phyloP scores from a whole-genome alignment of 2,888 invertebrate genomes.

The Nezara viridula region DNA sequence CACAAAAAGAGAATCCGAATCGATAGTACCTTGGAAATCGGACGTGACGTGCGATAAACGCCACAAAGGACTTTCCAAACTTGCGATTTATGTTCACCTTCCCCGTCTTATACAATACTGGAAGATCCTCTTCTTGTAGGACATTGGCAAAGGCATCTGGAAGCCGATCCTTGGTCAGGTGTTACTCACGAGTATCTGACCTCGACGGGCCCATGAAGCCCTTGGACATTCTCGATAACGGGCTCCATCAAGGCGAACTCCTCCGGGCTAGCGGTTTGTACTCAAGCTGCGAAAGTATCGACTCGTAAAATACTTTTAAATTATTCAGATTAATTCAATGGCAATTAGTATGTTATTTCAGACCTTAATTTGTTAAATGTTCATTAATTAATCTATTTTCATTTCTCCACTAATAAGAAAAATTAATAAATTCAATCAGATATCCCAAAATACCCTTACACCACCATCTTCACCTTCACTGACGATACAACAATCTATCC shows the following conservation, averaged over 20 bases:
- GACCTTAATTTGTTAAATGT: neutral
- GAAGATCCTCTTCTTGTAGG: neutral
- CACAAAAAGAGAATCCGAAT: neutral
- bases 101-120: neutral
- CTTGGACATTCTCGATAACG: constrained; percentile 22
- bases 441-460: too few relatives aligned
- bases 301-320: neutral
- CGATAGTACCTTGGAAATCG: neutral
- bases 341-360: neutral
- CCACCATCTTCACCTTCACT: too few relatives aligned
- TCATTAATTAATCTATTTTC: too few relatives aligned
- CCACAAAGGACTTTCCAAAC: neutral
- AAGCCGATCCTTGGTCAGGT: neutral
- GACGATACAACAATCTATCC: too few relatives aligned
- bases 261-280: neutral
- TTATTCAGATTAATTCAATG: neutral
- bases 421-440: too few relatives aligned
- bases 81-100: neutral
- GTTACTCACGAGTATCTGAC: neutral
- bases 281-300: neutral
- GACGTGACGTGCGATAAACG: neutral
- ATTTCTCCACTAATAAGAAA: too few relatives aligned
- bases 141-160: neutral
- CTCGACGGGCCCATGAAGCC: neutral
- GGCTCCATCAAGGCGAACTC: constrained; percentile 9